Conservation (phyloP, 2,888 invertebrate species). For the Drosophila pegasa region DNA sequence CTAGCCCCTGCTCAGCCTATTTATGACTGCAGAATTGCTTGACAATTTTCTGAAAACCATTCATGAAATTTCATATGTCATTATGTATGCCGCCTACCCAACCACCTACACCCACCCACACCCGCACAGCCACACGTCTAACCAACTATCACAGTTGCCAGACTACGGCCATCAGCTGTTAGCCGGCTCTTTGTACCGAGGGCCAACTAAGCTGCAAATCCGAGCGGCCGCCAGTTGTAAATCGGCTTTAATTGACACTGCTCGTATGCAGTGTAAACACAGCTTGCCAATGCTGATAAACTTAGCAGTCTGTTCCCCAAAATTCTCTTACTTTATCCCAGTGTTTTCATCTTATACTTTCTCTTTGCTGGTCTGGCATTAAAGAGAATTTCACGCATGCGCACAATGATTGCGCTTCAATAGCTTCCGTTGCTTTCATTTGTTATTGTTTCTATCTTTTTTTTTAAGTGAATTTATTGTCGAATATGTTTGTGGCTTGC, state of each 20-base stretch:
- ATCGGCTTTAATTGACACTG: conserved; percentile 46
- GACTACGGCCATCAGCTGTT: conserved; percentile 63
- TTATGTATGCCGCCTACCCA: conserved; percentile 10
- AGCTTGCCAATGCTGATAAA: conserved; percentile 55
- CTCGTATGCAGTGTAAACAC: conserved; percentile 64
- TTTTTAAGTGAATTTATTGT: conserved; percentile 58
- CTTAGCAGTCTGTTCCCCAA: conserved; percentile 21
- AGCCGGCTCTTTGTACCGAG: conserved; percentile 13
- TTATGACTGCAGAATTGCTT: conserved; percentile 48
- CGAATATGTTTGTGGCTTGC: conserved; percentile 58
- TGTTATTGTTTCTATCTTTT: conserved; percentile 50
- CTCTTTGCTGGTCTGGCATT: conserved; percentile 17
- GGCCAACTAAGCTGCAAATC: conserved; percentile 2
- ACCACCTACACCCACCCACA: background rate
- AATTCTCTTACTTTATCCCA: conserved; percentile 21
- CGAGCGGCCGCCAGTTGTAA: conserved; percentile 19
- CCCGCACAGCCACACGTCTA: conserved; percentile 19
- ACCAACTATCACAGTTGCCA: conserved; percentile 16
- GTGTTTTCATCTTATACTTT: background rate
- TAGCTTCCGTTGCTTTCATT: conserved; percentile 52
- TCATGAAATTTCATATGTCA: conserved; percentile 65
- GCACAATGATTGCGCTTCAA: conserved; percentile 18
- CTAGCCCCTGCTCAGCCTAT: background rate
- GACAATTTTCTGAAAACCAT: conserved; percentile 50
- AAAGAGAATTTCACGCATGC: conserved; percentile 61